These are phyloP conservation scores for Liparis tanakae DNA, from an alignment of 2,797 vertebrate genomes.

Conservation along the genomic window DNA sequence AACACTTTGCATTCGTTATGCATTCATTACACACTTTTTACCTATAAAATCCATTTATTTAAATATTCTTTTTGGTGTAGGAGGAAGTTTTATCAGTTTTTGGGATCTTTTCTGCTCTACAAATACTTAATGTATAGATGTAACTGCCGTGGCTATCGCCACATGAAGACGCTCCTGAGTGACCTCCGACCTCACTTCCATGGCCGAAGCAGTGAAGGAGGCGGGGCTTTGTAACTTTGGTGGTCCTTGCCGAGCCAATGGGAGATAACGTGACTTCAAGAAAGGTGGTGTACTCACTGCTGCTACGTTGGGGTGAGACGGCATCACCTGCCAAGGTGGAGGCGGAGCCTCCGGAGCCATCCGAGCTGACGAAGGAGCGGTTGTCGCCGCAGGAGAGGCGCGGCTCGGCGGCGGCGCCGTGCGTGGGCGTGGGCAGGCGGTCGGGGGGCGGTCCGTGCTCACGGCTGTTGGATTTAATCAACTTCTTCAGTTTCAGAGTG, in stretches of 20 bases:
- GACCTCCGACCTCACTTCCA: conserved; percentile 19
- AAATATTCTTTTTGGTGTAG: not conserved
- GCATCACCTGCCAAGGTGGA: conserved; percentile 86
- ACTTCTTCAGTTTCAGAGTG: conserved; percentile 95
- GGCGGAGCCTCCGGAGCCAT: conserved; percentile 89
- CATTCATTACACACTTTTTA: conserved; percentile 14
- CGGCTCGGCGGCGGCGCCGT: conserved; percentile 84
- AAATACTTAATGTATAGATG: not conserved
- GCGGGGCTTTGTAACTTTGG: conserved; percentile 3
- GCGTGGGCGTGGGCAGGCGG: conserved; percentile 82
- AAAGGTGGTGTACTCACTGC: conserved; percentile 85
- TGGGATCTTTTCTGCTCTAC: not conserved
- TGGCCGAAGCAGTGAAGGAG: conserved; percentile 2
- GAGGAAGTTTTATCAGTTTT: not conserved
- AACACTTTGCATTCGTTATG: not conserved
- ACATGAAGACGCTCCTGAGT: conserved; percentile 8
- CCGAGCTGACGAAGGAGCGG: conserved; percentile 90
- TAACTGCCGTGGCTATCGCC: not conserved
- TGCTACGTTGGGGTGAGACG: conserved; percentile 86
- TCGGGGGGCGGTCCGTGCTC: conserved; percentile 78
- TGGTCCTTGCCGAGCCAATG: conserved; percentile 11
- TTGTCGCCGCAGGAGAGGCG: conserved; percentile 89
- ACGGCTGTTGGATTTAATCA: conserved; percentile 94
- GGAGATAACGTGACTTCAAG: conserved; percentile 5
- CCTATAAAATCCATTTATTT: conserved; percentile 20